These are phyloP conservation scores for Acanthococcus lagerstroemiae DNA, from an alignment of 2,888 invertebrate genomes.

Conservation along the genomic window DNA sequence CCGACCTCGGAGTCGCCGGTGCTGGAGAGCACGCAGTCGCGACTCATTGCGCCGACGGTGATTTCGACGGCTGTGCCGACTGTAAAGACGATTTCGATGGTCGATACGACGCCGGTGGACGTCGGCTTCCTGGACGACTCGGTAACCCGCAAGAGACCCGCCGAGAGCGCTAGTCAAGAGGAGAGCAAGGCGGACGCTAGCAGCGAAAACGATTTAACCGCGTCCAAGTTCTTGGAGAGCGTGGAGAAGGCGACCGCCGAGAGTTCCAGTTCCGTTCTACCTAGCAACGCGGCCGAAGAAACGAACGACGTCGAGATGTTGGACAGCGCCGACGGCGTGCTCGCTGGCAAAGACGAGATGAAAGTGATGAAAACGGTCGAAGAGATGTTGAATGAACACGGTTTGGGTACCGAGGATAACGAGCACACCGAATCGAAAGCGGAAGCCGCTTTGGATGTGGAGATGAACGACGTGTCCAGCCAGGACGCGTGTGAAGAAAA, in stretches of 20 bases:
- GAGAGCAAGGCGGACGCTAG: background rate
- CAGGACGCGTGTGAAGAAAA: background rate
- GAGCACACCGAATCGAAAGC: background rate
- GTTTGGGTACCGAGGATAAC: background rate
- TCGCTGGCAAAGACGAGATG: background rate
- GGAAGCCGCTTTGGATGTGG: background rate
- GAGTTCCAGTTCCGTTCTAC: background rate
- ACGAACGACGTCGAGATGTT: slow-evolving; percentile 17
- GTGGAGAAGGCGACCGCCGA: slow-evolving; percentile 9
- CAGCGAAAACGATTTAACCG: background rate
- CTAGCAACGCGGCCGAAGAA: background rate
- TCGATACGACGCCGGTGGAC: slow-evolving; percentile 8
- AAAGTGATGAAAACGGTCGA: slow-evolving; percentile 19
- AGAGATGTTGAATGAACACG: slow-evolving; percentile 12
- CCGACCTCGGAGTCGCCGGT: background rate
- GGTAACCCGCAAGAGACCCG: slow-evolving; percentile 3
- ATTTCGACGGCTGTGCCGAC: background rate
- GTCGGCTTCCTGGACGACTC: slow-evolving; percentile 26
- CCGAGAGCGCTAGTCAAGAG: background rate
- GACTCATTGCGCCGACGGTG: background rate
- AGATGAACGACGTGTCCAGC: slow-evolving; percentile 19
- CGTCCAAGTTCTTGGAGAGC: slow-evolving; percentile 17
- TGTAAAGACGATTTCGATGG: background rate
- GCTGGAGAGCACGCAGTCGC: background rate
- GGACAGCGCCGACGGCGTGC: background rate